Base-by-base conservation (phyloP, 2,797 vertebrate genomes). In the Huso huso region DNA sequence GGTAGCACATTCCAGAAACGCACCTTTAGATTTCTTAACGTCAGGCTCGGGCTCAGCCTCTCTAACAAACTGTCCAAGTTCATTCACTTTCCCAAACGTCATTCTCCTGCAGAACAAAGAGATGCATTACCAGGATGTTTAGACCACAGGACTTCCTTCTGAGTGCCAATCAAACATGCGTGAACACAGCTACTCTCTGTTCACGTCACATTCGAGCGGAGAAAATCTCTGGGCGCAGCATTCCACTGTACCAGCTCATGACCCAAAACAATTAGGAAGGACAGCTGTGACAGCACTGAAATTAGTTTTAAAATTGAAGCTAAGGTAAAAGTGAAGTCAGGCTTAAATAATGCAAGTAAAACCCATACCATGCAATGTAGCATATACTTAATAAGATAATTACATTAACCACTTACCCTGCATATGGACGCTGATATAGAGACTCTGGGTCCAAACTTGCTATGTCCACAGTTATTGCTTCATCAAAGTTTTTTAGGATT, bases 401-500 rank as follows among this genome's bases (percentile, higher is more conserved):
- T 49, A 55, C 23, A 55, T 10, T 6, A 18, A 7, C 7, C 53
- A 72, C 91, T 93, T 88, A 99, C 97, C 97, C 97, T 75, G 96
- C 95, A 1, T 98, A 99, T 0, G 95, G 93, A 68, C 97, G 86
- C 71, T 99, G 96, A 82, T 99, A 99, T 48, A 99, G 78, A 67
- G 95, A 93, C 75, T 99, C 97, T 0, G 97, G 97, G 81, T 99
- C 97, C 87, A 99, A 82, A 73, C 93, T 99, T 79, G 95, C 90
- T 53, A 93, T 91, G 75, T 99, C 97, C 68, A 99, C 95, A 12
- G 94, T 95, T 89, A 99, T 99, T 62, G 93, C 96, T 90, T 99
- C 97, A 66, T 99, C 95, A 77, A 99, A 99, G 84, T 99, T 99
- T 82, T 99, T 99, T 84, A 99, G 83, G 86, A 99, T 99, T 90